Conservation (phyloP, 2,113 vertebrate species). For the Corydoras maculifer region DNA sequence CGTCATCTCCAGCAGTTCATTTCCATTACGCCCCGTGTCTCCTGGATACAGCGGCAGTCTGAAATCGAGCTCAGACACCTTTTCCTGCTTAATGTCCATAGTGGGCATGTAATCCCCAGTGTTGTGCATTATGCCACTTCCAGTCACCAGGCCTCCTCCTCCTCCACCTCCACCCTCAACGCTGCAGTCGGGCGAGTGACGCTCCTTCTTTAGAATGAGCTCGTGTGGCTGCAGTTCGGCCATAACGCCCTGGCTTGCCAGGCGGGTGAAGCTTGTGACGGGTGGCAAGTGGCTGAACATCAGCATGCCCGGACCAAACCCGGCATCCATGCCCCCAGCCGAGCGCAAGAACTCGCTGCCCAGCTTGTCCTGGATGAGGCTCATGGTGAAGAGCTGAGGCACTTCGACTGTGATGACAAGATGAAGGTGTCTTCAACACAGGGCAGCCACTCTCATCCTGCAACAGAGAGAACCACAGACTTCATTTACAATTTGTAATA, state of each 20-base stretch:
- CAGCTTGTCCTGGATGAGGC: slow-evolving; percentile 80
- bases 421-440: slow-evolving; percentile 36
- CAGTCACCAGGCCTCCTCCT: slow-evolving; percentile 36
- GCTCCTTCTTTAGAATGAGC: slow-evolving; percentile 93
- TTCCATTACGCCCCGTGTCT: slow-evolving; percentile 34
- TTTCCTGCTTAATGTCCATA: slow-evolving; percentile 91
- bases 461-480: background rate
- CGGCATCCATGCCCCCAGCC: slow-evolving; percentile 80
- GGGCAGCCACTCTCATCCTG: slow-evolving; percentile 58
- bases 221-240: slow-evolving; percentile 76
- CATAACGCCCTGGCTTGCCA: slow-evolving; percentile 77
- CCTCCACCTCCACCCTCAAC: slow-evolving; percentile 44
- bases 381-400: slow-evolving; percentile 60
- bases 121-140: slow-evolving; percentile 38
- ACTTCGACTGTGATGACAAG: slow-evolving; percentile 48
- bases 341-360: slow-evolving; percentile 81
- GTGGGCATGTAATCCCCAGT: slow-evolving; percentile 74
- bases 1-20: slow-evolving; percentile 71
- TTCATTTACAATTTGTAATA: background rate
- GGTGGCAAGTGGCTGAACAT: slow-evolving; percentile 97
- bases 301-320: slow-evolving; percentile 83
- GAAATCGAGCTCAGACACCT: slow-evolving; percentile 84
- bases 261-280: slow-evolving; percentile 90
- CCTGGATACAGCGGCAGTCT: slow-evolving; percentile 68
- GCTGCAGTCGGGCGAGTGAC: slow-evolving; percentile 73